Base-by-base conservation (phyloP, 2,113 vertebrate genomes). In the Stigmatopora nigra region DNA sequence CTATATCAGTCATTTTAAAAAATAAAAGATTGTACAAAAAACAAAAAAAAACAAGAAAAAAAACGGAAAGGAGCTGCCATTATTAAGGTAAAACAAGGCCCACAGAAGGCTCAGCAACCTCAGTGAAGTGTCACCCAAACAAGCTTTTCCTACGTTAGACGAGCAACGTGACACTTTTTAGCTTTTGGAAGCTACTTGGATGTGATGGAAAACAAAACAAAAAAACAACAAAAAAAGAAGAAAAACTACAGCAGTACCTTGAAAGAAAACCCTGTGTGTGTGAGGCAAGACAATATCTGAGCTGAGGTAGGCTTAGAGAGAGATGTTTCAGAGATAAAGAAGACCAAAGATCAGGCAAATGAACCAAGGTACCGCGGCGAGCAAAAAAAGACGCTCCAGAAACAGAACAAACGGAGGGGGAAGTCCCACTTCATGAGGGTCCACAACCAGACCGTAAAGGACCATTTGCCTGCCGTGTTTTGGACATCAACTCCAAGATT, bases 231-330 rank as follows among this genome's bases (percentile, higher is more conserved):
- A 73, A 63, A 38, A 69, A 41, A 13, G 45, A 49, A 63, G 58
- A 51, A 56, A 57, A 63, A 74, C 78, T 84, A 87, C 78, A 87
- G 78, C 84, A 88, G 87, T 90, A 88, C 86, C 85, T 85, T 85
- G 78, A 83, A 77, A 82, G 75, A 31, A 56, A 56, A 80, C 76
- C 77, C 55, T 75, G 68, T 68, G 65, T 68, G 65, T 46, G 73
- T 67, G 71, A 85, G 86, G 78, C 55, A 62, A 69, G 70, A 83
- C 86, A 84, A 85, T 87, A 84, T 88, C 78, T 83, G 86, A 87
- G 85, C 82, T 92, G 91, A 92, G 91, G 89, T 91, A 92, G 89
- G 87, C 80, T 79, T 80, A 85, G 84, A 88, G 77, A 83, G 82
- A 78, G 82, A 78, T 77, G 79, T 60, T 81, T 86, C 81, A 82